Conservation (phyloP, 2,113 vertebrate species). For the Speoplatyrhinus poulsoni region DNA sequence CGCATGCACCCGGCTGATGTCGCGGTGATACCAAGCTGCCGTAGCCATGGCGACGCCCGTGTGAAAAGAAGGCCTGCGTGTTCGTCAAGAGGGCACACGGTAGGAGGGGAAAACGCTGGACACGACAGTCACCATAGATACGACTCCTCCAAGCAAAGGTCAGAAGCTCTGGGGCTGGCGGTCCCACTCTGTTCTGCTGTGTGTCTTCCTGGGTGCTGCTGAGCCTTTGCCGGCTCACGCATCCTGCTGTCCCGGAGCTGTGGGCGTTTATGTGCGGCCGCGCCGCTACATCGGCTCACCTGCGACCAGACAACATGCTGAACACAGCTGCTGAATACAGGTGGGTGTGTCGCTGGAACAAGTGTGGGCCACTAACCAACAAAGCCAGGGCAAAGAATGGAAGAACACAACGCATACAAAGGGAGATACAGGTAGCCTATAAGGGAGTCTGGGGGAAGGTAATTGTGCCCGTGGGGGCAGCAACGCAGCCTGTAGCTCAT, state of each 20-base stretch:
- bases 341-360: conserved; percentile 7
- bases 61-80: conserved; percentile 3
- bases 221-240: conserved; percentile 34
- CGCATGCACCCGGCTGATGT: conserved; percentile 84
- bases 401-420: conserved; percentile 19
- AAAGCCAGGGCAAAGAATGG: background rate
- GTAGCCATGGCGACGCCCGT: conserved; percentile 68
- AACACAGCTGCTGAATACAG: conserved; percentile 34
- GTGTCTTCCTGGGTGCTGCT: conserved; percentile 36
- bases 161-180: background rate
- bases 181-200: conserved; percentile 23
- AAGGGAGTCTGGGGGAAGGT: conserved; percentile 45
- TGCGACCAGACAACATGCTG: conserved; percentile 7
- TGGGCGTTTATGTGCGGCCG: conserved; percentile 16
- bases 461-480: conserved; percentile 36
- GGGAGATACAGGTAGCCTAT: conserved; percentile 26
- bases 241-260: conserved; percentile 42
- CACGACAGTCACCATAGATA: conserved; percentile 14
- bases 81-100: conserved; percentile 51
- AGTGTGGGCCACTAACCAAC: background rate
- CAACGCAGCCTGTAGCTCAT: conserved; percentile 45
- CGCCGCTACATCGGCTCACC: background rate
- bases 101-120: conserved; percentile 28
- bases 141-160: background rate
- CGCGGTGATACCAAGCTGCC: conserved; percentile 84